Conservation (phyloP, 1,140 invertebrate genomes). For the Papilio xuthus region DNA sequence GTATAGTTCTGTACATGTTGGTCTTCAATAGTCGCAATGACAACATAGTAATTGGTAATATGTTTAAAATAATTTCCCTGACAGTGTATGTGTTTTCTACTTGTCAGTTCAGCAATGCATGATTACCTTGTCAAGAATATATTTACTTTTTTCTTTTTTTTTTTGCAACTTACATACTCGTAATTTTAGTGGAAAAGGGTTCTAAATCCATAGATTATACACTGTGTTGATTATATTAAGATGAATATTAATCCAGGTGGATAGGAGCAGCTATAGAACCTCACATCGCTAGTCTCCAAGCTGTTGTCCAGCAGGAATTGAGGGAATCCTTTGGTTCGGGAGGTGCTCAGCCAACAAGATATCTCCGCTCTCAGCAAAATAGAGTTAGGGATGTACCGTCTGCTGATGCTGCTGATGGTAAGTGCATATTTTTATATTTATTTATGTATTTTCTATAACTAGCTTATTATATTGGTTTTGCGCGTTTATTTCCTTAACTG, state of each 20-base stretch:
- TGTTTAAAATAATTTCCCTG: too few relatives aligned
- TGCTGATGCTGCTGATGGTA: slow-evolving; percentile 81
- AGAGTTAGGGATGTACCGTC: slow-evolving; percentile 85
- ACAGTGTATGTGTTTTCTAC: too few relatives aligned
- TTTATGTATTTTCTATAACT: slow-evolving; percentile 15
- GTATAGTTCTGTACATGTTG: neutral
- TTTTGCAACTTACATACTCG: too few relatives aligned
- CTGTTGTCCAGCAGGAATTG: slow-evolving; percentile 94
- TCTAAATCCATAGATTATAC: neutral
- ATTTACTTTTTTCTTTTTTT: too few relatives aligned
- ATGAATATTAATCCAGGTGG: slow-evolving; percentile 84
- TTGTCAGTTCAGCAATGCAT: too few relatives aligned
- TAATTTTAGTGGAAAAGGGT: neutral
- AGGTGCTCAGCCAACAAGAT: slow-evolving; percentile 89
- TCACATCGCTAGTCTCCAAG: slow-evolving; percentile 92
- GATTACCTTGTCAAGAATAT: too few relatives aligned
- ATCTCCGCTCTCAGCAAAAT: slow-evolving; percentile 93
- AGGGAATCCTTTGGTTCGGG: slow-evolving; percentile 92
- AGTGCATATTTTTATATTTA: slow-evolving; percentile 35
- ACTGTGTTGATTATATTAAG: neutral
- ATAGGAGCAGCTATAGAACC: slow-evolving; percentile 93
- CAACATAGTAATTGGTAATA: neutral
- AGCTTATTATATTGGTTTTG: slow-evolving; percentile 28
- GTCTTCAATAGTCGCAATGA: too few relatives aligned
- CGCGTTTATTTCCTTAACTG: too few relatives aligned